A percentile compares a stretch with the other conserved stretches of the same genome.
These are phyloP conservation scores for Eustalomyia histrio DNA, from an alignment of 2,888 invertebrate genomes.

Conservation along the genomic window DNA sequence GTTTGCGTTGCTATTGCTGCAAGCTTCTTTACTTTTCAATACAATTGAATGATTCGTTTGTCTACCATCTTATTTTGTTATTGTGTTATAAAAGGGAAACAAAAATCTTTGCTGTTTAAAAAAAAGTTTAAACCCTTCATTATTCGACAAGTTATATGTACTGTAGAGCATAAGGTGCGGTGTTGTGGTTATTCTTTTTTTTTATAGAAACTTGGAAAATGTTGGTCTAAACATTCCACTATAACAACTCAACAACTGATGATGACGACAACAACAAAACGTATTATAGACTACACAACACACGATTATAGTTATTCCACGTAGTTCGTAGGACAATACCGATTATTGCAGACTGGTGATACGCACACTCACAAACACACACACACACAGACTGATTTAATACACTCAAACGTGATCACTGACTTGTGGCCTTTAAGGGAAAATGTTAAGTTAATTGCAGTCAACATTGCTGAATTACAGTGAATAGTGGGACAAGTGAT, in stretches of 20 bases:
- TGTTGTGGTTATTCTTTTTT: slow-evolving; percentile 39
- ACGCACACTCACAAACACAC: slow-evolving; percentile 21
- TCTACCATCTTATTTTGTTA: slow-evolving; percentile 24
- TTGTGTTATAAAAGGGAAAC: slow-evolving; percentile 28
- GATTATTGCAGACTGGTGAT: slow-evolving; percentile 25
- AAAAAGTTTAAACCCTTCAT: slow-evolving; percentile 42
- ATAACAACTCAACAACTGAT: slow-evolving; percentile 52
- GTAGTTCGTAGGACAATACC: slow-evolving; percentile 51
- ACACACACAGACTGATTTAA: not conserved
- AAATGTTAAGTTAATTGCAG: slow-evolving; percentile 66
- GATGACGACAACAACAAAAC: slow-evolving; percentile 27
- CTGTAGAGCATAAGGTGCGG: slow-evolving; percentile 51
- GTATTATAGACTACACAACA: not conserved
- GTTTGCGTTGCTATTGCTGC: slow-evolving; percentile 1
- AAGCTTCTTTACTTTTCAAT: slow-evolving; percentile 37
- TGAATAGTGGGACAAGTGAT: slow-evolving; percentile 20
- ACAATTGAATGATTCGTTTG: slow-evolving; percentile 3
- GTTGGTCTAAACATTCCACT: slow-evolving; percentile 60
- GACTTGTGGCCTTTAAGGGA: slow-evolving; percentile 65
- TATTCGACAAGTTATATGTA: slow-evolving; percentile 38
- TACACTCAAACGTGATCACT: slow-evolving; percentile 53
- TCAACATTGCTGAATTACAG: slow-evolving; percentile 50
- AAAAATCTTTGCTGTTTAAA: slow-evolving; percentile 31
- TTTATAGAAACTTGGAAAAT: slow-evolving; percentile 57
- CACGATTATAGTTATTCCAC: slow-evolving; percentile 54